Evolutionary conservation across 1,140 invertebrate genomes (phyloP).

Genomic region (Ganaspis sp.): DNA sequence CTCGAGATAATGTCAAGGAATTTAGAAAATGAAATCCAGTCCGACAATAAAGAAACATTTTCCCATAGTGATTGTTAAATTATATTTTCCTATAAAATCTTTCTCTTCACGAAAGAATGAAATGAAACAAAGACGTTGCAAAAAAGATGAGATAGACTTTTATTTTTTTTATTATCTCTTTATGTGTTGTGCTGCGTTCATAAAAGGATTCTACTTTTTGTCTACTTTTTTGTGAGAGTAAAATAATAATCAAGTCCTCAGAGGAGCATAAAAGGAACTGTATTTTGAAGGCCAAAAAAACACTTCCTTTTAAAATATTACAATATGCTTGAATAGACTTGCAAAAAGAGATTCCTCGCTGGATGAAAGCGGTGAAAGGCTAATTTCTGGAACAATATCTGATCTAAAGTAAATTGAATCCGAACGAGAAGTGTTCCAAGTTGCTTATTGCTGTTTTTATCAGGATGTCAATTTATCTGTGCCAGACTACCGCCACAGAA

Average conservation of each 20-base stretch:
- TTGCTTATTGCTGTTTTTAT: constrained; percentile 25
- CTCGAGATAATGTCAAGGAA: too few relatives aligned
- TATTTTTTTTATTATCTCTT: too few relatives aligned
- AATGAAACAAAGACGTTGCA: too few relatives aligned
- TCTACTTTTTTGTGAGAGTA: background rate
- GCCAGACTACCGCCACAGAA: constrained; percentile 22
- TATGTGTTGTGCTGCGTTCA: background rate
- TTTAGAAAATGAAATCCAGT: too few relatives aligned
- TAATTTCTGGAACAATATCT: constrained; percentile 32
- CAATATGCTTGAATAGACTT: constrained; percentile 13
- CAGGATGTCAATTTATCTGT: constrained; percentile 24
- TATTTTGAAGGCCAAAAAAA: background rate
- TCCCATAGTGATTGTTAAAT: too few relatives aligned
- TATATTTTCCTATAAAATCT: too few relatives aligned
- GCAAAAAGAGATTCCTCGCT: constrained; percentile 43
- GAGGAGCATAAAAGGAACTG: background rate
- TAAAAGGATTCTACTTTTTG: background rate
- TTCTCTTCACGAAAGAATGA: too few relatives aligned
- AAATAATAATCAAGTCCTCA: background rate
- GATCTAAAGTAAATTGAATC: constrained; percentile 30
- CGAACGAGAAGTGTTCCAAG: constrained; percentile 22
- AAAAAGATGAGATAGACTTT: too few relatives aligned
- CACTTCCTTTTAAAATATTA: constrained; percentile 1
- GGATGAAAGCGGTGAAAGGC: constrained; percentile 49
- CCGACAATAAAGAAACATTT: too few relatives aligned